Evolutionary conservation across 1,140 invertebrate genomes (phyloP).

Genomic region (Cephus cinctus): DNA sequence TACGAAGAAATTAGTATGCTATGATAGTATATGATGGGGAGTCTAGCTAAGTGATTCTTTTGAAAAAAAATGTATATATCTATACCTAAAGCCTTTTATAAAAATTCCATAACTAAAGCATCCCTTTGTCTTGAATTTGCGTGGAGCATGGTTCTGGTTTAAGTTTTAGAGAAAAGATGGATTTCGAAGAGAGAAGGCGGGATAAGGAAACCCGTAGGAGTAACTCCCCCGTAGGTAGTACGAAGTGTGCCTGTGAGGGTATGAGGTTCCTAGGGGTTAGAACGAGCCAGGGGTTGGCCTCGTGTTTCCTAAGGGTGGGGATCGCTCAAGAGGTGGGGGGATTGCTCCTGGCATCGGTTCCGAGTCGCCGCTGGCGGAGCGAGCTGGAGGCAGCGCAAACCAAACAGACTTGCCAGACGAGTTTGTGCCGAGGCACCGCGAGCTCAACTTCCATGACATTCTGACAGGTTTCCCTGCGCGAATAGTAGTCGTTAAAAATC

Average conservation of each 20-base stretch:
- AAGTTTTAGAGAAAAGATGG: too few relatives aligned
- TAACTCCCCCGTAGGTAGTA: constrained; percentile 42
- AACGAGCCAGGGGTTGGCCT: constrained; percentile 49
- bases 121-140: too few relatives aligned
- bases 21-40: too few relatives aligned
- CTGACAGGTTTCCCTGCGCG: constrained; percentile 7
- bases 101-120: too few relatives aligned
- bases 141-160: too few relatives aligned
- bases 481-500: neutral
- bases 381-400: constrained; percentile 36
- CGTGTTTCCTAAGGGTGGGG: constrained; percentile 34
- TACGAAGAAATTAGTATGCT: too few relatives aligned
- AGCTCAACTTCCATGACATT: constrained; percentile 31
- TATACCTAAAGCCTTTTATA: too few relatives aligned
- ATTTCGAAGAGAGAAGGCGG: constrained; percentile 17
- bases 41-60: too few relatives aligned
- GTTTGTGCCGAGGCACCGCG: constrained; percentile 46
- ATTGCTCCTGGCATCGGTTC: constrained; percentile 13
- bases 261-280: constrained; percentile 34
- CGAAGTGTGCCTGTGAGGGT: constrained; percentile 36
- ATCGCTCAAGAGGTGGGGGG: constrained; percentile 19
- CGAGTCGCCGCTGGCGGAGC: constrained; percentile 14
- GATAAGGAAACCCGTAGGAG: constrained; percentile 45
- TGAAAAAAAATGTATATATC: too few relatives aligned
- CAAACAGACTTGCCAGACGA: constrained; percentile 45